Base-by-base conservation (phyloP, 2,113 vertebrate species). In the Natator depressus region DNA sequence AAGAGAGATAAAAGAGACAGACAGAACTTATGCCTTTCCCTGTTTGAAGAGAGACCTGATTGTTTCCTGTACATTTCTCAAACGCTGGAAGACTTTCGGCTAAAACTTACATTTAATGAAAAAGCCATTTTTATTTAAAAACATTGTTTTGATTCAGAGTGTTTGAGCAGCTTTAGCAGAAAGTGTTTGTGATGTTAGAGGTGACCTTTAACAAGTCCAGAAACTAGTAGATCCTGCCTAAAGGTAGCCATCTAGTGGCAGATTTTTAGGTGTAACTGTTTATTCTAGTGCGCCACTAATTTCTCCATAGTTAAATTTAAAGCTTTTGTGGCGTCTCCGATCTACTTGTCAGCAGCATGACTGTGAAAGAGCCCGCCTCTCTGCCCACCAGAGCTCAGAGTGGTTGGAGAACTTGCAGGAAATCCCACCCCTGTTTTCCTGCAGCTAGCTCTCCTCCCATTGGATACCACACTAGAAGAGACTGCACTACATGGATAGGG, bases 1-100 rank as follows among this genome's bases (percentile, higher is more conserved):
- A 53, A 29, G n/a, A 78, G 65, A 12, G 5, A 6, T 29, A 16
- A 91, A 38, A 86, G 62, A 12, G 55, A 54, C 0, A 80, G 4
- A 54, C 31, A 81, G 82, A 80, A 82, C 12, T 42, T 38, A 8
- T n/a, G 25, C 17, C 88, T 38, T 72, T 92, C 2, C 0, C 22
- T 87, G 84, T 11, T 46, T 0, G 2, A 4, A 1, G 46, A 59
- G 80, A 91, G 5, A 46, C 46, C 87, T 0, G 0, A n/a, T 12
- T 90, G 46, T 46, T 82, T 80, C 25, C 16, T 78, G 55, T 75
- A 8, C 4, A 19, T 13, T 83, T 89, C 82, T 50, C 0, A 0
- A 87, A 87, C 78, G 81, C 72, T 91, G 80, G 83, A 92, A 72
- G 80, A 78, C 10, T 81, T 81, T 47, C 62, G 11, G 38, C 82